A percentile compares a stretch with the other conserved stretches of the same genome.
phyloP scores from a whole-genome alignment of 2,888 invertebrate species.

The Drepana falcataria region DNA sequence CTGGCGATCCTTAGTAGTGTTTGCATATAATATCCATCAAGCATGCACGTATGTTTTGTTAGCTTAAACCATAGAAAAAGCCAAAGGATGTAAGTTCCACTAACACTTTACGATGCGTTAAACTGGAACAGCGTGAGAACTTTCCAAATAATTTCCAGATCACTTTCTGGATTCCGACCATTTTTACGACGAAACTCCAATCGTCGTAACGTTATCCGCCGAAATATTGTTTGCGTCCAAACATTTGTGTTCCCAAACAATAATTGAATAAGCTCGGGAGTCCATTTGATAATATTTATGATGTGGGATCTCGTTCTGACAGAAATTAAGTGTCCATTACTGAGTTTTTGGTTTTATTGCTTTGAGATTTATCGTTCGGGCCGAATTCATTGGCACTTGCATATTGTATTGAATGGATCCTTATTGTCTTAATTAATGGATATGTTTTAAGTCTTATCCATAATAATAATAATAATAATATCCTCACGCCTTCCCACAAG shows the following conservation, averaged over 20 bases:
- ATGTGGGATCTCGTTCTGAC: neutral
- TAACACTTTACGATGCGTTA: constrained; percentile 14
- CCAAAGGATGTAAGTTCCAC: constrained; percentile 4
- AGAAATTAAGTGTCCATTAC: constrained; percentile 1
- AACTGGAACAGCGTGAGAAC: constrained; percentile 21
- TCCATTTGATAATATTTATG: constrained; percentile 4
- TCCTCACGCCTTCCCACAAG: no score
- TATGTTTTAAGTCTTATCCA: no score
- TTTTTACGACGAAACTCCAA: constrained; percentile 24
- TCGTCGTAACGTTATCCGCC: constrained; percentile 17
- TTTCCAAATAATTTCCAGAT: constrained; percentile 5
- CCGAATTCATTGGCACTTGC: neutral
- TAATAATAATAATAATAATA: no score
- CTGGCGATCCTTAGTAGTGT: no score
- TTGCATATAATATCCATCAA: no score
- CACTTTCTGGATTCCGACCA: constrained; percentile 19
- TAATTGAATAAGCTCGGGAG: constrained; percentile 12
- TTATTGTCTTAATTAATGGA: no score
- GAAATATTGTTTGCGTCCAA: constrained; percentile 13
- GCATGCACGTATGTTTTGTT: no score
- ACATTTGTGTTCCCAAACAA: constrained; percentile 9
- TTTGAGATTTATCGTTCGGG: neutral
- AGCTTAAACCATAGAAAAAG: neutral
- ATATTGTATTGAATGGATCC: no score
- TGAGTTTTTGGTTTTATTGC: neutral